A percentile compares a stretch with the other conserved stretches of the same genome.
Evolutionary conservation across 2,888 invertebrate species (phyloP).

Genomic region (Agrilus mali): DNA sequence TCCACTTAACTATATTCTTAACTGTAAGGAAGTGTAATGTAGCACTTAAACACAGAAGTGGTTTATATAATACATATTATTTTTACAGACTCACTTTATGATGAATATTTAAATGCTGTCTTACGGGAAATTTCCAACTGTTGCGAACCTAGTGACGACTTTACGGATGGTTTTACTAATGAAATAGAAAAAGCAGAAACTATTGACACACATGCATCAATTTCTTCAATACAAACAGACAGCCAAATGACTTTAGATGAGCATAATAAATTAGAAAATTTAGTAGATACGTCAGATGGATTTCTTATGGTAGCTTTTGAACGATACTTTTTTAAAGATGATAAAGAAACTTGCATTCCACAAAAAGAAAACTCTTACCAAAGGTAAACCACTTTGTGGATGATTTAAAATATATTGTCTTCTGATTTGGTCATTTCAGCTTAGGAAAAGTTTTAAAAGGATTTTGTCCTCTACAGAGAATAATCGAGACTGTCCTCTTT

Average conservation of each 20-base stretch:
- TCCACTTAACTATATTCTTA: too few relatives aligned
- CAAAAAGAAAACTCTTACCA: conserved; percentile 4
- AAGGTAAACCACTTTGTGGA: conserved; percentile 1
- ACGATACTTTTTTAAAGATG: conserved; percentile 13
- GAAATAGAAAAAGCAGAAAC: too few relatives aligned
- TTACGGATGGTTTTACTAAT: too few relatives aligned
- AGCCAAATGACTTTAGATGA: conserved; percentile 14
- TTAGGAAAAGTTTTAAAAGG: conserved; percentile 22
- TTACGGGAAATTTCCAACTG: conserved; percentile 21
- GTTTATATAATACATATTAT: not conserved
- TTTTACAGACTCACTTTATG: conserved; percentile 25
- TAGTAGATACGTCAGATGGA: conserved; percentile 26
- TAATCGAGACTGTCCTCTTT: conserved; percentile 23
- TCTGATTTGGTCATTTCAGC: conserved; percentile 16
- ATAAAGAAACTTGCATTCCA: conserved; percentile 4
- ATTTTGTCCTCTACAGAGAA: conserved; percentile 24
- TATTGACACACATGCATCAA: too few relatives aligned
- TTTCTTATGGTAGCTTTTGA: conserved; percentile 37
- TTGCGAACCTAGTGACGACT: conserved; percentile 3
- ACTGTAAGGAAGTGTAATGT: too few relatives aligned
- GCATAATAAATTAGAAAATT: conserved; percentile 23
- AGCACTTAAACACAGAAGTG: too few relatives aligned
- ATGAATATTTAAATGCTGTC: conserved; percentile 23
- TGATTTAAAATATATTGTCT: not conserved
- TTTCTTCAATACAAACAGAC: too few relatives aligned